Evolutionary conservation across 2,113 vertebrate species (phyloP).

Genomic region (Rhinopithecus roxellana): DNA sequence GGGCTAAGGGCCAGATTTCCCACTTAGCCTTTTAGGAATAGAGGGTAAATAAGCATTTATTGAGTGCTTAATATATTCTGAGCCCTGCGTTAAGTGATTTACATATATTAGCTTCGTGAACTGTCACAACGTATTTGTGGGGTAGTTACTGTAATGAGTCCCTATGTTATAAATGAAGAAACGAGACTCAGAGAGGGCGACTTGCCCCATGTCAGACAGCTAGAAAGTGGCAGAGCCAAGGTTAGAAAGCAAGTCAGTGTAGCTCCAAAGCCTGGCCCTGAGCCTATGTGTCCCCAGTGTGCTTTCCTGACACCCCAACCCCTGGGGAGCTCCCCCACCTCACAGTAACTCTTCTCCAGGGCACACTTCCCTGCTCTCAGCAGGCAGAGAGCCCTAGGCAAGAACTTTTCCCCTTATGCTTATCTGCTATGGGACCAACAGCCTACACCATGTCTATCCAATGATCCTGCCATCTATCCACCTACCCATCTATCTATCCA

Average conservation of each 20-base stretch:
- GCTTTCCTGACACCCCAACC: background rate
- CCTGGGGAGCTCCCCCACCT: too few species aligned
- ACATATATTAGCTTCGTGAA: background rate
- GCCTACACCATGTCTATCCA: background rate
- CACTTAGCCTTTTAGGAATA: background rate
- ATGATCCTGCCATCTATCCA: background rate
- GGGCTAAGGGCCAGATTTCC: background rate
- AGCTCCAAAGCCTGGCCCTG: background rate
- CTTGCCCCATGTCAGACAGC: background rate
- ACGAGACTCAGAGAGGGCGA: background rate
- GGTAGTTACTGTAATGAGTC: background rate
- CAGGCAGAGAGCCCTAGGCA: background rate
- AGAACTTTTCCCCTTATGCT: background rate
- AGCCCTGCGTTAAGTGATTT: background rate
- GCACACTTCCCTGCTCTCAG: background rate
- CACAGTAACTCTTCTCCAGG: background rate
- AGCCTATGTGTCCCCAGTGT: background rate
- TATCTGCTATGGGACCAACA: background rate
- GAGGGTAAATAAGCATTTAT: background rate
- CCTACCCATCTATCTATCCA: too few species aligned
- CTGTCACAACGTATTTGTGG: background rate
- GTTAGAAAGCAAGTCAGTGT: background rate
- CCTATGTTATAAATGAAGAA: background rate
- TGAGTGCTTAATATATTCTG: background rate
- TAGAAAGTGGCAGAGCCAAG: background rate